Evolutionary conservation across 2,888 invertebrate species (phyloP), one percentile per base, ranked within the genome.

Genomic region (Polydrusus tereticollis): DNA sequence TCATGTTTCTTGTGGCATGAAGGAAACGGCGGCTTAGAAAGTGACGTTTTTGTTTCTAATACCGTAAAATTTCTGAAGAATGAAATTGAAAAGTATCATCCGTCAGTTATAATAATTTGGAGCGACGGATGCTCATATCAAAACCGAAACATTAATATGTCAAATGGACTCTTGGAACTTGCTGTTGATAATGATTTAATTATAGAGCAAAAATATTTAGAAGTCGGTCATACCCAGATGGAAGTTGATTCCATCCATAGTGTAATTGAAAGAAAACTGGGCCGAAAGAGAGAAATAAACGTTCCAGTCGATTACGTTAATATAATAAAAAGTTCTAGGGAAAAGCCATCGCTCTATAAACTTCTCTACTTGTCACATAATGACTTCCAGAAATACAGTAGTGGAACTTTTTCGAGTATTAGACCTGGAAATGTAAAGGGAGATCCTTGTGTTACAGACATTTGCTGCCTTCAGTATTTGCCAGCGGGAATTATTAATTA

Each of bases 291-390:
- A 12, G 23, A 62, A 50, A 52, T 69, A 36, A 55, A 62, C 38
- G 69, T 69, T 21, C 60, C 62, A 18, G 69, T 55, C 1, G 62
- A 69, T 38, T 69, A 62, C 45, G 38, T 68, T 60, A 29, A 60
- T 59, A 45, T 58, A 23, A 12, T 47, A 45, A 68, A 47, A 68
- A 47, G 5, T 45, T 50, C 68, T 23, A 62, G 62, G 23, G 41
- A 62, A 21, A 43, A 16, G 20, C 29, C 43, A 43, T 41, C 38
- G 12, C 62, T 5, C 29, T 62, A 43, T 43, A 20, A 23, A 14
- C 38, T 60, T 21, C 12, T 41, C 38, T 62, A 62, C 36, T 55
- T 36, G 33, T n/a, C n/a, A n/a, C n/a, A n/a, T n/a, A n/a, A n/a
- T n/a, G n/a, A n/a, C n/a, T n/a, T n/a, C n/a, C n/a, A n/a, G n/a